Conservation (phyloP, 2,113 vertebrate species). For the Barnardius zonarius region DNA sequence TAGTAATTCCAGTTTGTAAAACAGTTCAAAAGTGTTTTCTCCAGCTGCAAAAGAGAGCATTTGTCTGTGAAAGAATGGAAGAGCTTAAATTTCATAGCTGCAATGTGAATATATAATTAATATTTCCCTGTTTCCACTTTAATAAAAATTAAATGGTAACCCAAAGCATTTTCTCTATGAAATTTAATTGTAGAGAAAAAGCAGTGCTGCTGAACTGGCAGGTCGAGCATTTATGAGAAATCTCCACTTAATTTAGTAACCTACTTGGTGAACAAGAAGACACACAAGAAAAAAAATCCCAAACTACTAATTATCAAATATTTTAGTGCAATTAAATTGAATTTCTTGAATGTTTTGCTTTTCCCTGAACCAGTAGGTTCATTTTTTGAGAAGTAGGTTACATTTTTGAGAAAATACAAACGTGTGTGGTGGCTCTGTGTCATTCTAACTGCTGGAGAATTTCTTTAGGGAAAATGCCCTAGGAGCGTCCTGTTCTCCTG, state of each 20-base stretch:
- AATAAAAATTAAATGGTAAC: conserved; percentile 13
- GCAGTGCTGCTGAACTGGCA: neutral
- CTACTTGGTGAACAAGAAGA: neutral
- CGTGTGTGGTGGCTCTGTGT: fast-evolving
- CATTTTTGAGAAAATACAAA: neutral
- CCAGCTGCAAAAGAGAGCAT: neutral
- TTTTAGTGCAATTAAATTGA: neutral
- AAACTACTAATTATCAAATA: neutral
- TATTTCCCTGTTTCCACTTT: neutral
- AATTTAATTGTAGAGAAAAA: neutral
- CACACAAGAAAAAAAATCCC: neutral
- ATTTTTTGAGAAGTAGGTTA: neutral
- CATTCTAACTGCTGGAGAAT: neutral
- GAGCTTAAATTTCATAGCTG: neutral
- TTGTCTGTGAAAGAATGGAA: neutral
- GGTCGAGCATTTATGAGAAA: neutral
- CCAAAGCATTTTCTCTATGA: neutral
- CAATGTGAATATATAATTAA: conserved; percentile 2
- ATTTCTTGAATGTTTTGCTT: neutral
- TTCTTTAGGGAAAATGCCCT: neutral
- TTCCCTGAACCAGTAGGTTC: neutral
- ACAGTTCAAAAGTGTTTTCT: neutral
- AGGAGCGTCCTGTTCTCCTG: neutral
- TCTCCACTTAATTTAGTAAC: neutral
- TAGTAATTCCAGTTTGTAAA: neutral